Evolutionary conservation across 2,888 invertebrate species (phyloP), one percentile per base, ranked within the genome.

Genomic region (Plemyria rubiginata): DNA sequence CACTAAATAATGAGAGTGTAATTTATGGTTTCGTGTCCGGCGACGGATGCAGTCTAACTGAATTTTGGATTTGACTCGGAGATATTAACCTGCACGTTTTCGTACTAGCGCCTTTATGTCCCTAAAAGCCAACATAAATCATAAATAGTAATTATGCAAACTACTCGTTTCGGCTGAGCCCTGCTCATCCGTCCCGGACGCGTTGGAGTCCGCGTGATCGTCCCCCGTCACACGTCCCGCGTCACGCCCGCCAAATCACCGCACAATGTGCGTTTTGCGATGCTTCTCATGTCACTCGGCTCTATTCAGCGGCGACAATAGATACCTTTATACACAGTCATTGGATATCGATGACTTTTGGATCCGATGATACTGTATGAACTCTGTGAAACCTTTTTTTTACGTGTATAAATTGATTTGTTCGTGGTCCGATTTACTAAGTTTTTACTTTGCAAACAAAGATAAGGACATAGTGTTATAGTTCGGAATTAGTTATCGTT

Each of bases 261-360:
- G 63, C 74, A 83, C 79, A 85, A 84, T 76, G 70, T 67, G 63
- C 63, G 61, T 70, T 75, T 64, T 70, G 62, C 60, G 67, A 71
- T 75, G 74, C 76, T 71, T 73, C 72, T 74, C 75, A 72, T 74
- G 66, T 73, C 70, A 71, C 68, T 71, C 65, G 61, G 66, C 67
- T 70, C 73, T 73, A 76, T 75, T 76, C 71, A 73, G 68, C 62
- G 67, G 54, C 64, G 60, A 70, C 76, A 77, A 80, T 51, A 29
- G 58, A 11, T 11, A 38, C 36, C 62, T 50, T 79, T 74, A 73
- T 75, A 70, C 72, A 71, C 70, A 66, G 73, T 72, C 76, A 78
- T 81, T 78, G 70, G 75, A 77, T 81, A 78, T 81, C 82, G 80
- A 79, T 82, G 78, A 77, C 78, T 66, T 65, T 75, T 71, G 60